Conservation (phyloP, 2,888 invertebrate species). For the Nomada fabriciana region DNA sequence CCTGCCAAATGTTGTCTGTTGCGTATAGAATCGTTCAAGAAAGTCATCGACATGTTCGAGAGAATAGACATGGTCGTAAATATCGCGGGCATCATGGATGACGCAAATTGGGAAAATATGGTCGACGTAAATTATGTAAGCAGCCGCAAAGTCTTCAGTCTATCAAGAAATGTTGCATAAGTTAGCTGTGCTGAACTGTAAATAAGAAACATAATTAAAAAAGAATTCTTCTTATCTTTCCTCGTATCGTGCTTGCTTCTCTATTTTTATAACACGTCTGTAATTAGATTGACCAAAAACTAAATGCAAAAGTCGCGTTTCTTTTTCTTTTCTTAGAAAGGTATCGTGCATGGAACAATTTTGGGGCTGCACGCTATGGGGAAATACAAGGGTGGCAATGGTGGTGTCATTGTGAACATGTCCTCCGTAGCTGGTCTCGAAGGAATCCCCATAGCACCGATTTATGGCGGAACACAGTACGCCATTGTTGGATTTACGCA, state of each 20-base stretch:
- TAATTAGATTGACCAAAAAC: background rate
- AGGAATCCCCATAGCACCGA: constrained; percentile 85
- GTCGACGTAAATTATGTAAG: constrained; percentile 80
- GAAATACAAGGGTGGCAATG: constrained; percentile 84
- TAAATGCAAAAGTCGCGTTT: background rate
- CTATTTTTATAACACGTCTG: background rate
- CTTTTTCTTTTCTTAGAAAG: constrained; percentile 76
- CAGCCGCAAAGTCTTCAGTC: background rate
- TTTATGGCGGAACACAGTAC: constrained; percentile 86
- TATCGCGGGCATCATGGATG: constrained; percentile 79
- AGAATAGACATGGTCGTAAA: constrained; percentile 86
- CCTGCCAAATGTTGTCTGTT: background rate
- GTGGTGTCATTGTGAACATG: constrained; percentile 88
- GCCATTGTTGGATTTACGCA: constrained; percentile 78
- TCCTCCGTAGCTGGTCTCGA: constrained; percentile 86
- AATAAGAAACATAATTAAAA: background rate
- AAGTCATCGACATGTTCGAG: constrained; percentile 82
- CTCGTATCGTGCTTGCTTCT: background rate
- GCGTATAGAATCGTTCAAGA: constrained; percentile 79
- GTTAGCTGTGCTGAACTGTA: background rate
- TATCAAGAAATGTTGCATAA: background rate
- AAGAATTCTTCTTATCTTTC: background rate
- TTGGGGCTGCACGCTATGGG: constrained; percentile 84
- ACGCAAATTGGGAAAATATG: constrained; percentile 75
- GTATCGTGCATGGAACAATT: constrained; percentile 81